Evolutionary conservation across 35 echinoderm and acorn worm genomes (phyloP), one percentile per base, ranked within the genome.

Genomic region (Amphiura filiformis): DNA sequence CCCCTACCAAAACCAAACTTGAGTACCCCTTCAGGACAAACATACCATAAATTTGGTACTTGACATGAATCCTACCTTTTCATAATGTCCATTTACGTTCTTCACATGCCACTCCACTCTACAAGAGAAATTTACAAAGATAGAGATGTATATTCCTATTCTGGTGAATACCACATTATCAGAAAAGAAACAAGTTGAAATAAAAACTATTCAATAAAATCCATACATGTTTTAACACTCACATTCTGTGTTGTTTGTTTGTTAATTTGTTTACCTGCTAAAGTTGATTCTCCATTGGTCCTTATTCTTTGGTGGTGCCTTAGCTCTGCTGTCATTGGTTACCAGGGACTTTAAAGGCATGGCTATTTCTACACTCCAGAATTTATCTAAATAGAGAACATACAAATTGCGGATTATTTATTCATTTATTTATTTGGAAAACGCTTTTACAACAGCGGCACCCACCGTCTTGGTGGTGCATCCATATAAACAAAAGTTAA

Each of bases 261-360:
- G n/a, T n/a, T n/a, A n/a, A n/a, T n/a, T n/a, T n/a, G 35, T 18
- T 80, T 35, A 90, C 93, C 93, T 94, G 80, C 93, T 94, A 64
- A 94, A 94, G 79, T 94, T 94, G 39, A 94, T 94, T 83, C 93
- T 81, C 93, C 93, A 94, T 38, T 94, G 93, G 37, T 94, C 93
- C 22, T 80, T 83, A 76, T 94, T 39, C 44, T 87, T 87, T 39
- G 93, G 93, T 13, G 93, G 93, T 56, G 93, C 93, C 64, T 34
- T 87, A 0, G 88, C 93, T 86, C 41, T 84, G 37, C 44, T 87
- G 79, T 89, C 88, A 78, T 90, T 80, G 30, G 40, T 80, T 23
- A 94, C 88, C 13, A 94, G 84, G 37, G 84, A 83, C 42, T 86
- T 81, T 22, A 94, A 49, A 0, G 93, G 93, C 88, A 94, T 65